Evolutionary conservation across 2,888 invertebrate species (phyloP).

Genomic region (Oasisia sp.): DNA sequence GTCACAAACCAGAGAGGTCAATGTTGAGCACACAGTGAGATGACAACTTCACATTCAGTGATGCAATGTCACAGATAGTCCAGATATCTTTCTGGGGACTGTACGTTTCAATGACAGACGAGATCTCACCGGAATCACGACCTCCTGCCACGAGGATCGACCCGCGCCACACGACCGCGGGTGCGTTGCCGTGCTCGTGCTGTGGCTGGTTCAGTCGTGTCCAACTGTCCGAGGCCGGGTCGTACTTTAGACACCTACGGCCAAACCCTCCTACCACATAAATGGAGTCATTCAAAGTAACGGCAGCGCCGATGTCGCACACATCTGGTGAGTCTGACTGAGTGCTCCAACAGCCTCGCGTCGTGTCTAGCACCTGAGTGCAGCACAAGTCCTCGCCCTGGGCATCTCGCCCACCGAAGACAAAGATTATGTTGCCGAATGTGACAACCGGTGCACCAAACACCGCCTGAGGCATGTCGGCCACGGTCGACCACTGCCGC

Average conservation of each 20-base stretch:
- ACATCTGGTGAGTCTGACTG: constrained; percentile 22
- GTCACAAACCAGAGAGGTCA: too few species aligned
- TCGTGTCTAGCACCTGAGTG: constrained; percentile 30
- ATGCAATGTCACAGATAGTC: constrained; percentile 28
- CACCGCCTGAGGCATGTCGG: constrained; percentile 31
- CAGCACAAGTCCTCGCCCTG: constrained; percentile 27
- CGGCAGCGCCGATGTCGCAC: constrained; percentile 34
- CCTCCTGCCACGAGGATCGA: constrained; percentile 36
- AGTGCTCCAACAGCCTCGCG: constrained; percentile 33
- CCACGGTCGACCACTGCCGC: constrained; percentile 24
- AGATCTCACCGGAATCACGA: background rate
- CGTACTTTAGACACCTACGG: constrained; percentile 31
- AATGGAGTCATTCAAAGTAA: constrained; percentile 34
- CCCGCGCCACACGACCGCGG: constrained; percentile 37
- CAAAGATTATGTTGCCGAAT: constrained; percentile 31
- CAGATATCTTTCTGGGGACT: constrained; percentile 32
- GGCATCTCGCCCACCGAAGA: constrained; percentile 36
- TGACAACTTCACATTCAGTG: too few species aligned
- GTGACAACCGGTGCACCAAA: constrained; percentile 33
- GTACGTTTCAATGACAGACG: constrained; percentile 32
- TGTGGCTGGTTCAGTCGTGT: constrained; percentile 28
- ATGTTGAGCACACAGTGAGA: too few species aligned
- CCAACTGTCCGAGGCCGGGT: constrained; percentile 36
- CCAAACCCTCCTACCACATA: constrained; percentile 36
- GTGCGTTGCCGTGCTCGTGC: constrained; percentile 37